phyloP scores from a whole-genome alignment of 2,113 vertebrate genomes.

The Eurypyga helias region DNA sequence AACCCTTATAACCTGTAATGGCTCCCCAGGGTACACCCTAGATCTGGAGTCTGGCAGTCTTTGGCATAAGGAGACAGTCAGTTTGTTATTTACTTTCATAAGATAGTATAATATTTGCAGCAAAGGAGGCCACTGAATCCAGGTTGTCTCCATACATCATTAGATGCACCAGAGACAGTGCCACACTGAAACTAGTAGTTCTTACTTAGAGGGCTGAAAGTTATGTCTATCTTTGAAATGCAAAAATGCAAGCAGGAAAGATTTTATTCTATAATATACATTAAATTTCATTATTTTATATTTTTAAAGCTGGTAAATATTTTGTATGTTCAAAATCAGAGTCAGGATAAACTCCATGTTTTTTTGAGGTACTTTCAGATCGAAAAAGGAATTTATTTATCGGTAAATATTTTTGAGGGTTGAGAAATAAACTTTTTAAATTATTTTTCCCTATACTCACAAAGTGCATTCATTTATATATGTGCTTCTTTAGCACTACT shows the following conservation, averaged over 20 bases:
- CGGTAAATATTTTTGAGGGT: neutral
- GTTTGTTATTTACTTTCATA: neutral
- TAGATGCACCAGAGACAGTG: neutral
- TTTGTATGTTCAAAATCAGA: neutral
- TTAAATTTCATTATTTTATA: neutral
- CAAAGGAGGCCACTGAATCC: neutral
- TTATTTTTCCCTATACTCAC: neutral
- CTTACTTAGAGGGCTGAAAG: neutral
- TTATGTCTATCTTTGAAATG: neutral
- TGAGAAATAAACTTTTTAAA: neutral
- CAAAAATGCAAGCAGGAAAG: neutral
- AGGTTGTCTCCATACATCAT: neutral
- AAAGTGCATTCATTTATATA: neutral
- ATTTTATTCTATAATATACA: neutral
- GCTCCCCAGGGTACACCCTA: neutral
- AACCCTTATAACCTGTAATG: neutral
- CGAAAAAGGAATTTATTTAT: neutral
- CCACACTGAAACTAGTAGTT: neutral
- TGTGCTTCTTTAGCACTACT: neutral
- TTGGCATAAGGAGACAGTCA: neutral
- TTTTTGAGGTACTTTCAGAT: neutral
- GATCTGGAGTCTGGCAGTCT: neutral
- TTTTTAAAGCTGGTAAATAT: neutral
- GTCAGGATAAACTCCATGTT: neutral
- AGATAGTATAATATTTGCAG: neutral